phyloP scores from a whole-genome alignment of 1,140 invertebrate genomes.

The Halesus radiatus region DNA sequence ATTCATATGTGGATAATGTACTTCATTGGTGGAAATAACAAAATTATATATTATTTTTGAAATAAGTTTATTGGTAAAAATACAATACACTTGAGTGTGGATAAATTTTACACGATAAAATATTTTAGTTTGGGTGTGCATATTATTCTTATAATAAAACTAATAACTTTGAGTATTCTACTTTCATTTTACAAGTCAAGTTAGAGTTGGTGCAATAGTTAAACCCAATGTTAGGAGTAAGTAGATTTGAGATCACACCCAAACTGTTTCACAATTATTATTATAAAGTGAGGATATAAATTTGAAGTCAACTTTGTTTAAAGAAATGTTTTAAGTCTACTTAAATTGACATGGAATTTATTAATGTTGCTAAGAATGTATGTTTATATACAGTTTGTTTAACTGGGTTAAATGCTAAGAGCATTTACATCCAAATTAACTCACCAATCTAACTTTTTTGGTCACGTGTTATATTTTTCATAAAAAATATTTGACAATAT shows the following conservation, averaged over 20 bases:
- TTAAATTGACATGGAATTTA: conserved; percentile 28
- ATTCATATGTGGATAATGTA: not conserved
- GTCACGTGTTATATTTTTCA: conserved; percentile 6
- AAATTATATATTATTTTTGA: conserved; percentile 11
- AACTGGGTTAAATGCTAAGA: not conserved
- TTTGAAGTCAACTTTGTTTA: no score
- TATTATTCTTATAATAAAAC: not conserved
- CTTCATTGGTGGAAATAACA: not conserved
- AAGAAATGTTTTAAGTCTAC: conserved; percentile 7
- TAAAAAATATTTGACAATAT: not conserved
- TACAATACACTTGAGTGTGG: conserved; percentile 29
- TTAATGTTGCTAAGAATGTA: conserved; percentile 5
- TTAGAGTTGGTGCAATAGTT: not conserved
- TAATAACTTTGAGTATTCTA: not conserved
- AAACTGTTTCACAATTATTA: not conserved
- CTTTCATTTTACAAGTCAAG: no score
- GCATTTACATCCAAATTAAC: conserved; percentile 6
- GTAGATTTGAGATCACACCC: not conserved
- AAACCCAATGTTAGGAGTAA: not conserved
- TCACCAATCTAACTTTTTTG: not conserved
- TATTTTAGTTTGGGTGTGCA: conserved; percentile 20
- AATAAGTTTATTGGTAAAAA: conserved; percentile 41
- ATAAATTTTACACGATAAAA: conserved; percentile 14
- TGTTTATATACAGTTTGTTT: not conserved
- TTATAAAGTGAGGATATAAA: no score